Evolutionary conservation across 2,888 invertebrate genomes (phyloP).

Genomic region (Epinotia brunnichana): DNA sequence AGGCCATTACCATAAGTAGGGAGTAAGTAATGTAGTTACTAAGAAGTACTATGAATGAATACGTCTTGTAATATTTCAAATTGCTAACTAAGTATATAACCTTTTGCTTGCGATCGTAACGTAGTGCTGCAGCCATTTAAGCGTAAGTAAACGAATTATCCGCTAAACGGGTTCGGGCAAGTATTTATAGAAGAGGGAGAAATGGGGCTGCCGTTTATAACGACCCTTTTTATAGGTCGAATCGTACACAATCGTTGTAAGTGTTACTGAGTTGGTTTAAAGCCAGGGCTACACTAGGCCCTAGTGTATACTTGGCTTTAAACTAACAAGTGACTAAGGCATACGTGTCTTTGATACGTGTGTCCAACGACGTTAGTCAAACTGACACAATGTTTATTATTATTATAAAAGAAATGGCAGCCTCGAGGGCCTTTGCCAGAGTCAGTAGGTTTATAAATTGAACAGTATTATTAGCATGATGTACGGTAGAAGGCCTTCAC

Average conservation of each 20-base stretch:
- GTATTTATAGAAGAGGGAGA: conserved; percentile 53
- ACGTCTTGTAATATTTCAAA: not conserved
- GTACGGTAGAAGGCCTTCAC: too few relatives aligned
- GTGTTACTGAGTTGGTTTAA: conserved; percentile 7
- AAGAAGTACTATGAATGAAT: not conserved
- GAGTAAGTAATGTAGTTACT: not conserved
- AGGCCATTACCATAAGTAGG: too few relatives aligned
- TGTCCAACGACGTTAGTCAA: too few relatives aligned
- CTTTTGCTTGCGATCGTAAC: conserved; percentile 13
- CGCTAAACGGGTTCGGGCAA: conserved; percentile 51
- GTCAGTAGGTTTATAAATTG: too few relatives aligned
- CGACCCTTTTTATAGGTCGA: conserved; percentile 28
- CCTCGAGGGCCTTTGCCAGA: too few relatives aligned
- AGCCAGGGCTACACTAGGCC: not conserved
- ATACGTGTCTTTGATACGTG: too few relatives aligned
- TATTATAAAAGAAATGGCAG: too few relatives aligned
- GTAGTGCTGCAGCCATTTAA: conserved; percentile 40
- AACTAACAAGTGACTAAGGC: too few relatives aligned
- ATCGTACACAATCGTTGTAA: not conserved
- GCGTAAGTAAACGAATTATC: conserved; percentile 55
- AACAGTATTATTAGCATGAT: too few relatives aligned
- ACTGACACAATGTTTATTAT: too few relatives aligned
- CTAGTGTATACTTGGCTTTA: not conserved
- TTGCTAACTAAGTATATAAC: not conserved
- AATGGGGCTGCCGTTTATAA: conserved; percentile 23